Conservation (phyloP, 23 tunicate genomes). For the Diplosoma virens region DNA sequence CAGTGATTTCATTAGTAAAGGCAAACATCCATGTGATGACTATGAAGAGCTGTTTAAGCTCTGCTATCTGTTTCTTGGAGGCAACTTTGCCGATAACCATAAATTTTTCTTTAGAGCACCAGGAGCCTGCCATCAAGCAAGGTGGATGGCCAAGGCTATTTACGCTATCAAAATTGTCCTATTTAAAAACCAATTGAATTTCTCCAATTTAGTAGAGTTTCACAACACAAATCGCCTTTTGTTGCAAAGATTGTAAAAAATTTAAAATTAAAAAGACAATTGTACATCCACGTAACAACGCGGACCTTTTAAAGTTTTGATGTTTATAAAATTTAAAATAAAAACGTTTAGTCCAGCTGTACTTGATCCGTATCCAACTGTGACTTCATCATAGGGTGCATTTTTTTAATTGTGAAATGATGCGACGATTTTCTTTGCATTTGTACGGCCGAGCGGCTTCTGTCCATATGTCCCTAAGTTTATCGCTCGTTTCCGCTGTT, state of each 20-base stretch:
- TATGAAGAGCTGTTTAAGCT: neutral
- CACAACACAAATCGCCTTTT: too few species aligned
- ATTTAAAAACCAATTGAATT: neutral
- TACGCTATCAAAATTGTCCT: neutral
- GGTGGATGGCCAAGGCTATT: too few species aligned
- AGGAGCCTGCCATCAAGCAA: too few species aligned
- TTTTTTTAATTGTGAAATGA: neutral
- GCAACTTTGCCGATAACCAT: neutral
- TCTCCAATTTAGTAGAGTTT: neutral
- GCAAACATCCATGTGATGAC: neutral
- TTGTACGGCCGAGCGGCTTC: neutral
- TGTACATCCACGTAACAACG: too few species aligned
- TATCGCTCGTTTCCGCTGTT: too few species aligned
- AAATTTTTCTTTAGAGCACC: neutral
- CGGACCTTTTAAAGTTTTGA: too few species aligned
- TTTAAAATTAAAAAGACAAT: too few species aligned
- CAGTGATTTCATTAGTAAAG: neutral
- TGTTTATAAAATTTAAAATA: too few species aligned
- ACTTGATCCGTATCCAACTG: too few species aligned
- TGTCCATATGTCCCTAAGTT: neutral
- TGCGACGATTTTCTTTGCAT: neutral
- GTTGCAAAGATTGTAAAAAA: too few species aligned
- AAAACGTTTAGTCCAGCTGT: too few species aligned
- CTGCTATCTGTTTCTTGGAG: neutral
- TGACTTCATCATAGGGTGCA: too few species aligned